Evolutionary conservation across 1,140 invertebrate genomes (phyloP).

Genomic region (Scaptomyza graminum): DNA sequence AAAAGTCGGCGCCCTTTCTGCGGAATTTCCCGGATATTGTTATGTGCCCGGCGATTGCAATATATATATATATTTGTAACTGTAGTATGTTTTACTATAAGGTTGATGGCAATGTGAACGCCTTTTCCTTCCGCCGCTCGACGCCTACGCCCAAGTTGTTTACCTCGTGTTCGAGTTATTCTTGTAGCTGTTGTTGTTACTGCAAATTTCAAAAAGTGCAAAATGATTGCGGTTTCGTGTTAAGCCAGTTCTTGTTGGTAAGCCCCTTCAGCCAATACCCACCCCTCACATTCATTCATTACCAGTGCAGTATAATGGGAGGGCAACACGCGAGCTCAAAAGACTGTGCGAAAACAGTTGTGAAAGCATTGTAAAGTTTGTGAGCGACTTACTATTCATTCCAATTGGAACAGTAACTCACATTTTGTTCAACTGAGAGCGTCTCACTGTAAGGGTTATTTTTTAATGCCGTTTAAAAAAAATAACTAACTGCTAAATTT

Average conservation of each 20-base stretch:
- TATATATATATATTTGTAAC: background rate
- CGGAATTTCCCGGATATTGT: slow-evolving; percentile 80
- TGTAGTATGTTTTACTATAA: background rate
- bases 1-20: slow-evolving; percentile 39
- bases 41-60: slow-evolving; percentile 41
- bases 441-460: background rate
- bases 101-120: slow-evolving; percentile 50
- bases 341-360: slow-evolving; percentile 35
- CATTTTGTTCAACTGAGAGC: background rate
- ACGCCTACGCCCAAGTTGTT: slow-evolving; percentile 53
- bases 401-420: background rate
- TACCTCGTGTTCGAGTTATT: slow-evolving; percentile 21
- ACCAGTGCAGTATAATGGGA: slow-evolving; percentile 49
- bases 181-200: slow-evolving; percentile 6
- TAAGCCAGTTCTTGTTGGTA: slow-evolving; percentile 10
- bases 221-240: slow-evolving; percentile 80
- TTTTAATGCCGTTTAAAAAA: no score
- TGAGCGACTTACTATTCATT: no score
- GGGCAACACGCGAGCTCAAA: slow-evolving; percentile 58
- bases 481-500: no score
- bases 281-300: background rate
- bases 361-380: slow-evolving; percentile 6
- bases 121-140: slow-evolving; percentile 71
- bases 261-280: background rate
- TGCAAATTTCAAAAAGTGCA: slow-evolving; percentile 65